These are phyloP conservation scores for Hydrocynus forskahlii DNA, from an alignment of 2,797 vertebrate species.

Conservation along the genomic window DNA sequence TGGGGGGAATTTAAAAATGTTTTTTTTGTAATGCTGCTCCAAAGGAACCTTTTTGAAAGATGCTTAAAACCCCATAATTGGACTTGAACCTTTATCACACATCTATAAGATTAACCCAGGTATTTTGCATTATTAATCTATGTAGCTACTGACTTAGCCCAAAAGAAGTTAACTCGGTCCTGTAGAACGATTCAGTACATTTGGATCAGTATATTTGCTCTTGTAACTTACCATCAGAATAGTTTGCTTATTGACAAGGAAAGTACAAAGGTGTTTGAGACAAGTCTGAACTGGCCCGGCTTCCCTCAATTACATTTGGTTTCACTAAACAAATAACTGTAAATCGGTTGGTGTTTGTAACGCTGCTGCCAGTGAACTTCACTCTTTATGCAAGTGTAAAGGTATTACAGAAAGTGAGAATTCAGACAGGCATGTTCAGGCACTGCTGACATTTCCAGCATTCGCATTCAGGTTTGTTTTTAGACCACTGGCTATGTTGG, in stretches of 20 bases:
- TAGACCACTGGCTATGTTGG: background rate
- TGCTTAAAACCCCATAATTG: no score
- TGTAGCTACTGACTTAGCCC: no score
- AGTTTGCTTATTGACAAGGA: constrained; percentile 53
- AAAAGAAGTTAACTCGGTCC: no score
- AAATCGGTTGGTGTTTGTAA: constrained; percentile 34
- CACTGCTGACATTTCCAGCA: constrained; percentile 2
- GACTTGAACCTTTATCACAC: no score
- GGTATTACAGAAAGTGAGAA: background rate
- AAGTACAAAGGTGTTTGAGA: constrained; percentile 52
- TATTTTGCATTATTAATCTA: no score
- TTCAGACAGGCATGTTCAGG: background rate
- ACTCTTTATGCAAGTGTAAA: constrained; percentile 1
- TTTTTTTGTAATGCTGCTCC: background rate
- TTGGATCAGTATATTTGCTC: background rate
- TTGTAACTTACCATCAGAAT: constrained; percentile 40
- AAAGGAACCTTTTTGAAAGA: no score
- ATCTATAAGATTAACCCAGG: no score
- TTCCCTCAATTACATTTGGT: constrained; percentile 43
- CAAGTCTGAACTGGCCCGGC: constrained; percentile 65
- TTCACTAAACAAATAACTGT: constrained; percentile 47
- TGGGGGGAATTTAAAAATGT: no score
- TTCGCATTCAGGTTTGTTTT: constrained; percentile 12
- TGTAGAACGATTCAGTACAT: no score
- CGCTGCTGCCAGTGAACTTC: constrained; percentile 22